A percentile compares a stretch with the other conserved stretches of the same genome.
Conservation (phyloP, 2,113 vertebrate species). For the Dipodomys ordii region DNA sequence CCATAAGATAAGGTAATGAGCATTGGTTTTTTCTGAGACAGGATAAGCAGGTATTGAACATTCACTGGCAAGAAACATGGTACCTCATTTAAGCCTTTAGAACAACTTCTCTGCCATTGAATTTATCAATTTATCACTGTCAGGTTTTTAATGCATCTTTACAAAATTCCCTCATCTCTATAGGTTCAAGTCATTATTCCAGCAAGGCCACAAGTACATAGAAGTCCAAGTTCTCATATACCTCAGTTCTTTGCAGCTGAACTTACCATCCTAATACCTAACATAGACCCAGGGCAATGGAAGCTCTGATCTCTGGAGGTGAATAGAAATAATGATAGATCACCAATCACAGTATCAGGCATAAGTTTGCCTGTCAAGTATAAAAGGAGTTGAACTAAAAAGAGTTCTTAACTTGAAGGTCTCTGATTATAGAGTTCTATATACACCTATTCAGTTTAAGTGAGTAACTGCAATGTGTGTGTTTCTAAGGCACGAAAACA, state of each 20-base stretch:
- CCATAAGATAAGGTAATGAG: constrained; percentile 4
- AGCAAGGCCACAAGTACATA: background rate
- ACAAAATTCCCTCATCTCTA: constrained; percentile 10
- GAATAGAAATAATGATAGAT: background rate
- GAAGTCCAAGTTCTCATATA: background rate
- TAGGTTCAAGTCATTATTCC: background rate
- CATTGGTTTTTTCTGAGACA: background rate
- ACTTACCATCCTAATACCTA: background rate
- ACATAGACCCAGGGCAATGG: background rate
- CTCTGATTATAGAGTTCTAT: background rate
- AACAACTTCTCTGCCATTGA: background rate
- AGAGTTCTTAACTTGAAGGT: background rate
- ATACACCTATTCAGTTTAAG: background rate
- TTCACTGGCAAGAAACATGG: background rate
- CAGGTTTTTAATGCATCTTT: constrained; percentile 41
- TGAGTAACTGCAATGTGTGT: background rate
- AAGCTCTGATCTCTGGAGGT: background rate
- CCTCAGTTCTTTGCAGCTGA: background rate
- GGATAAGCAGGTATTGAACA: constrained; percentile 39
- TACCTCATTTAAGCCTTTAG: constrained; percentile 38
- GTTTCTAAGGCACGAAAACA: background rate
- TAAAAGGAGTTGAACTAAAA: background rate
- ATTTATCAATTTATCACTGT: constrained; percentile 10
- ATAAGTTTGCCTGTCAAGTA: background rate
- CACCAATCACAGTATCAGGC: background rate